A percentile compares a stretch with the other conserved stretches of the same genome.
These are phyloP conservation scores for Crotalus viridis DNA, from an alignment of 2,113 vertebrate species.

Conservation along the genomic window DNA sequence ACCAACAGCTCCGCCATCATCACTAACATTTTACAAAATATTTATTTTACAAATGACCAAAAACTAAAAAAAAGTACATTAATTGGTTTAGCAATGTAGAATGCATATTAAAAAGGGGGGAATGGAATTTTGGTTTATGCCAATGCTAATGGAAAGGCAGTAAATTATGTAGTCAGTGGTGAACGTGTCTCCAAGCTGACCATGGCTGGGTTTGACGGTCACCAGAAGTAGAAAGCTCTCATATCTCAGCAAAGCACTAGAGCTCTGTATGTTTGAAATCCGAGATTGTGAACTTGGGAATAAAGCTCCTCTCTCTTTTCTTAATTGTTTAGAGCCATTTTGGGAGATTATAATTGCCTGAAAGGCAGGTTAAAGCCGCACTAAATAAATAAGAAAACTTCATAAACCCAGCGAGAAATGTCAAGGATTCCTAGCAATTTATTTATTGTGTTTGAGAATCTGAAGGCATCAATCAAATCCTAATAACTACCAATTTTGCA, in stretches of 20 bases:
- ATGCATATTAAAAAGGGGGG: too few species aligned
- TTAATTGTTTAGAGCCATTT: neutral
- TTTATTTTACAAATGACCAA: neutral
- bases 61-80: too few species aligned
- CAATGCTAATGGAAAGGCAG: too few species aligned
- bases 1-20: neutral
- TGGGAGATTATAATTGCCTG: neutral
- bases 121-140: too few species aligned
- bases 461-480: constrained; percentile 40
- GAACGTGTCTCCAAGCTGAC: neutral
- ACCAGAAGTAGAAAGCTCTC: neutral
- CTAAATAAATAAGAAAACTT: constrained; percentile 3
- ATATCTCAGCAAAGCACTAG: neutral
- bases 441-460: constrained; percentile 48
- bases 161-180: too few species aligned
- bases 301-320: neutral
- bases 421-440: constrained; percentile 37
- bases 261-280: neutral
- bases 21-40: neutral
- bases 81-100: too few species aligned
- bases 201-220: neutral
- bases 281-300: neutral
- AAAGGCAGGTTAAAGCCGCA: neutral
- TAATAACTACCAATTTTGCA: constrained; percentile 30
- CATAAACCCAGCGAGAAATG: constrained; percentile 55